phyloP scores from a whole-genome alignment of 2,888 invertebrate species.

The Rhyacophila evoluta region DNA sequence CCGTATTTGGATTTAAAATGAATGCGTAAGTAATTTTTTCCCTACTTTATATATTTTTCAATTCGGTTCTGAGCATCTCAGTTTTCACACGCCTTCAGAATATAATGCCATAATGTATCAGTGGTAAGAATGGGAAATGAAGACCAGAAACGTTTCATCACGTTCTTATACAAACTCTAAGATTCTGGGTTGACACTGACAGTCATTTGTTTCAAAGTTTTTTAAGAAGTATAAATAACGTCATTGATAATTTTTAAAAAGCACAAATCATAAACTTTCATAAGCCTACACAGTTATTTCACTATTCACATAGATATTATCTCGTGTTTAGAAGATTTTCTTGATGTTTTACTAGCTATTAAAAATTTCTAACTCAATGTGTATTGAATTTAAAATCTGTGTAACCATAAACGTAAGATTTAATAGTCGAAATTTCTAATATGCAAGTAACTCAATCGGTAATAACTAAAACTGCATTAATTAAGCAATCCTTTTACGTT shows the following conservation, averaged over 20 bases:
- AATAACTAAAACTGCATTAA: too few species aligned
- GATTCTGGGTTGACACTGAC: background rate
- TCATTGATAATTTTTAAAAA: background rate
- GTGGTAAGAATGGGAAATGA: constrained; percentile 10
- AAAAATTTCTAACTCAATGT: too few species aligned
- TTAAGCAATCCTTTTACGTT: too few species aligned
- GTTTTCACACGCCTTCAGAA: constrained; percentile 6
- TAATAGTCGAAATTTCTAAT: too few species aligned
- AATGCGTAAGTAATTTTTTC: background rate
- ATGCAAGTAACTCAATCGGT: too few species aligned
- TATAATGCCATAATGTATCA: constrained; percentile 14
- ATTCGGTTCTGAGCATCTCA: background rate
- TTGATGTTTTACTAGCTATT: too few species aligned
- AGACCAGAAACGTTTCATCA: background rate
- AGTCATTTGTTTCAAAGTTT: constrained; percentile 5
- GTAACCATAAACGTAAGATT: too few species aligned
- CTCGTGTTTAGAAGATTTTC: too few species aligned
- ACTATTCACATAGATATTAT: too few species aligned
- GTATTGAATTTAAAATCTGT: too few species aligned
- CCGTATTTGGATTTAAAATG: background rate
- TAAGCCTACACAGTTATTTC: too few species aligned
- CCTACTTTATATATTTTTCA: background rate
- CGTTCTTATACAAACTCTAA: background rate
- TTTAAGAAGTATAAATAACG: background rate
- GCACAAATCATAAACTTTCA: too few species aligned